Evolutionary conservation across 2,888 invertebrate genomes (phyloP).

Genomic region (Pammene fasciana): DNA sequence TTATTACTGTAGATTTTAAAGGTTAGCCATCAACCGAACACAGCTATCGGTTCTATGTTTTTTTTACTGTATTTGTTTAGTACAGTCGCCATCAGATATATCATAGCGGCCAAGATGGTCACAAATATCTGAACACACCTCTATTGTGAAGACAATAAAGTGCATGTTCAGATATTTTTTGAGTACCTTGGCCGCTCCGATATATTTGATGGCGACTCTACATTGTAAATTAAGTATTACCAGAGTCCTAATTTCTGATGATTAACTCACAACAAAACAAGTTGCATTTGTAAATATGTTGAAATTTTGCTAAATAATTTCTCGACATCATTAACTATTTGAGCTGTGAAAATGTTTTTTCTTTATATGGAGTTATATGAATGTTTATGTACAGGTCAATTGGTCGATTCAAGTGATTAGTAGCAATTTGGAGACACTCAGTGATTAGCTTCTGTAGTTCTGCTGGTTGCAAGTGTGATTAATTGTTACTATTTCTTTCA

Average conservation of each 20-base stretch:
- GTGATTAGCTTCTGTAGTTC: conserved; percentile 16
- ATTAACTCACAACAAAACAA: conserved; percentile 11
- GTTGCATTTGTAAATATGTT: conserved; percentile 28
- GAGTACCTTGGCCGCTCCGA: too few species aligned
- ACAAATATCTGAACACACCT: too few species aligned
- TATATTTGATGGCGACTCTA: too few species aligned
- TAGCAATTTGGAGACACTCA: conserved; percentile 2
- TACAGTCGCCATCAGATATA: too few species aligned
- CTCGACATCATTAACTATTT: conserved; percentile 35
- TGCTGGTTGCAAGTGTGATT: conserved; percentile 24
- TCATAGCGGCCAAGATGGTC: too few species aligned
- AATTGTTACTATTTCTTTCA: conserved; percentile 24
- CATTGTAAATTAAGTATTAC: conserved; percentile 40
- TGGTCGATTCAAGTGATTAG: conserved; percentile 1
- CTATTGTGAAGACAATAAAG: too few species aligned
- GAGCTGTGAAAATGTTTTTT: conserved; percentile 34
- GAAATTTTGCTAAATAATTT: conserved; percentile 26
- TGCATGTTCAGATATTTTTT: too few species aligned
- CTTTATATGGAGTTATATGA: conserved; percentile 15
- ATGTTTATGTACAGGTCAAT: conserved; percentile 19
- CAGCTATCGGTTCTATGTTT: conserved; percentile 44
- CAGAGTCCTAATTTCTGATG: conserved; percentile 33
- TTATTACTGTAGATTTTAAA: conserved; percentile 52
- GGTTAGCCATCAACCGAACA: conserved; percentile 41
- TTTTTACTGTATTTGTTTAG: conserved; percentile 36